Evolutionary conservation across 2,113 vertebrate species (phyloP).

Genomic region (Pseudois nayaur): DNA sequence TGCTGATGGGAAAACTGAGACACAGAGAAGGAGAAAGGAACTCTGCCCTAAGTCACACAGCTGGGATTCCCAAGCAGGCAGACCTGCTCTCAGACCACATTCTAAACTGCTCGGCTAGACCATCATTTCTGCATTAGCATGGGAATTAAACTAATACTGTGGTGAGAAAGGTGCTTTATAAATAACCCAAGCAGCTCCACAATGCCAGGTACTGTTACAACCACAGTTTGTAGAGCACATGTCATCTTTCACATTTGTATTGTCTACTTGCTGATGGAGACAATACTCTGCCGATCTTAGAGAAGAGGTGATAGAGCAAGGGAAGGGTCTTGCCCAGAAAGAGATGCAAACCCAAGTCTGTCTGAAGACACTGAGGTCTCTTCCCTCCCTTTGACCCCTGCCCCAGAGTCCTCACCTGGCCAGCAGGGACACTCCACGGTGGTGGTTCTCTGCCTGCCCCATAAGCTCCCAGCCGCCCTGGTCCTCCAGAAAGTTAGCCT

Average conservation of each 20-base stretch:
- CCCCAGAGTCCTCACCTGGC: conserved; percentile 57
- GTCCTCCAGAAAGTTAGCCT: conserved; percentile 60
- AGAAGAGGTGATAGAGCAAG: not conserved
- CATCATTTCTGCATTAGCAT: not conserved
- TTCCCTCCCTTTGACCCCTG: not conserved
- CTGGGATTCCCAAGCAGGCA: not conserved
- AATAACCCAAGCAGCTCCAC: not conserved
- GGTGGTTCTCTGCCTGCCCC: conserved; percentile 61
- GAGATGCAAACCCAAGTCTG: not conserved
- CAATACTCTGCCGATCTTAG: accelerated
- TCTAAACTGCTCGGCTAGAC: not conserved
- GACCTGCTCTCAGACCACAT: not conserved
- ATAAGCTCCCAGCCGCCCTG: conserved; percentile 70
- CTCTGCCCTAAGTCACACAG: not conserved
- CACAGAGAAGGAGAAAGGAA: not conserved
- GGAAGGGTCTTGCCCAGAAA: not conserved
- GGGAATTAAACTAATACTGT: not conserved
- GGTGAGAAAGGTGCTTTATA: not conserved
- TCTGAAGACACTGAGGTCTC: not conserved
- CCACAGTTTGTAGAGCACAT: accelerated
- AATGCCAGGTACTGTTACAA: accelerated
- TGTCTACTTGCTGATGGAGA: not conserved
- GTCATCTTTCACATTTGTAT: not conserved
- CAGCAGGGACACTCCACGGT: conserved; percentile 65
- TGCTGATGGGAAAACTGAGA: not conserved